A percentile compares a stretch with the other conserved stretches of the same genome.
Evolutionary conservation across 2,113 vertebrate genomes (phyloP).

Genomic region (Pteruthius melanotis): DNA sequence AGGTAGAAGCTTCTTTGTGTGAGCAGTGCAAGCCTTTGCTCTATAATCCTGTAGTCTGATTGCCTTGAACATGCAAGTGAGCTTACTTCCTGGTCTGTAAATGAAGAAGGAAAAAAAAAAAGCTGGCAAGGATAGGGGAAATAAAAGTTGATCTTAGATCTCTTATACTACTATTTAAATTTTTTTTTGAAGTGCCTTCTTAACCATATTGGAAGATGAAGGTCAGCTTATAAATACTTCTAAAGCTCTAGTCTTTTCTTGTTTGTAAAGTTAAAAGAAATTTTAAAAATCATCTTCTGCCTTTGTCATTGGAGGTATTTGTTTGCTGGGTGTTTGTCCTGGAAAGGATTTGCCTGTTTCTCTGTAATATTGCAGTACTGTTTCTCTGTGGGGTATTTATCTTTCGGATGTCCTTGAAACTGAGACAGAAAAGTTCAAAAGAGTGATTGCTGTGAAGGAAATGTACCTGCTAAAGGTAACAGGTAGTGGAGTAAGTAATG

Average conservation of each 20-base stretch:
- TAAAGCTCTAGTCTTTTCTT: not conserved
- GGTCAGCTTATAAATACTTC: not conserved
- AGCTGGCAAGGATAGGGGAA: not conserved
- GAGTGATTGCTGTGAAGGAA: not conserved
- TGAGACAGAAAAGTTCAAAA: not conserved
- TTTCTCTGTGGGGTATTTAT: not conserved
- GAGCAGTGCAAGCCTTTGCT: not conserved
- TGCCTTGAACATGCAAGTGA: not conserved
- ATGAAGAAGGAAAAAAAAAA: fast-evolving
- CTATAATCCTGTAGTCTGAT: not conserved
- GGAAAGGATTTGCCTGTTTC: not conserved
- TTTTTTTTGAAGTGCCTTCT: not conserved
- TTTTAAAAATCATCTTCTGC: not conserved
- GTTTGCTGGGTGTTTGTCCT: not conserved
- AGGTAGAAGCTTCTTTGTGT: not conserved
- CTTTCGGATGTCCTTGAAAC: not conserved
- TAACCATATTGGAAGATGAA: not conserved
- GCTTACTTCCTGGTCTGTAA: not conserved
- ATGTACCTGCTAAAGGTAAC: not conserved
- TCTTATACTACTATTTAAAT: not conserved
- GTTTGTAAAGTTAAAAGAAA: not conserved
- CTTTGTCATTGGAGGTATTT: not conserved
- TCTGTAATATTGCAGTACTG: not conserved
- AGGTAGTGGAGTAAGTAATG: not conserved
- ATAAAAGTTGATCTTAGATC: not conserved